A percentile compares a stretch with the other conserved stretches of the same genome.
phyloP scores from a whole-genome alignment of 2,888 invertebrate species.

The Hirtodrosophila cameraria region DNA sequence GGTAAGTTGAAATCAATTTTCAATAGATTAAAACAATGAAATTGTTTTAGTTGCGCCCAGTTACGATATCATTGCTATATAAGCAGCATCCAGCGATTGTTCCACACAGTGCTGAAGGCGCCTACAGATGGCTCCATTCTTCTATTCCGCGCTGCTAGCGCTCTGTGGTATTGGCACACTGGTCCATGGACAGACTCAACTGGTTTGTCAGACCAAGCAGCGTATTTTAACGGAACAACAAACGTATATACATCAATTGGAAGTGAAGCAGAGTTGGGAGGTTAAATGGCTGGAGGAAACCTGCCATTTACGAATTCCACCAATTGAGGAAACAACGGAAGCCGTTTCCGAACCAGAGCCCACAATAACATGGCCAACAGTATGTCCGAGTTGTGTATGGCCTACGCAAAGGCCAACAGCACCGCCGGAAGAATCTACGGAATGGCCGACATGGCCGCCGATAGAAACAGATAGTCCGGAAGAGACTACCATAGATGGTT shows the following conservation, averaged over 20 bases:
- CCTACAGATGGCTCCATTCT: constrained; percentile 3
- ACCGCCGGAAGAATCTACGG: background rate
- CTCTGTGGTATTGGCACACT: background rate
- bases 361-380: too few species aligned
- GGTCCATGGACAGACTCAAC: background rate
- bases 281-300: background rate
- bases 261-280: background rate
- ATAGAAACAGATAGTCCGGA: too few species aligned
- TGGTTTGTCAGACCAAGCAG: background rate
- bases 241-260: background rate
- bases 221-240: background rate
- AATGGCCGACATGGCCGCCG: too few species aligned
- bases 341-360: too few species aligned
- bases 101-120: background rate
- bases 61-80: constrained; percentile 15
- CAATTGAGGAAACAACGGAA: too few species aligned
- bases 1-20: background rate
- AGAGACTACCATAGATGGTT: too few species aligned
- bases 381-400: too few species aligned
- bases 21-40: background rate
- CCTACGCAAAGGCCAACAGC: too few species aligned
- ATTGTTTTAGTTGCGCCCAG: background rate
- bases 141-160: constrained; percentile 6
- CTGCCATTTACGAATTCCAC: background rate
- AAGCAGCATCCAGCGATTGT: background rate